Percentiles rank a stretch among this genome's conserved stretches.
Conservation (phyloP, 1,140 invertebrate genomes). For the Leptoteleia sp. region DNA sequence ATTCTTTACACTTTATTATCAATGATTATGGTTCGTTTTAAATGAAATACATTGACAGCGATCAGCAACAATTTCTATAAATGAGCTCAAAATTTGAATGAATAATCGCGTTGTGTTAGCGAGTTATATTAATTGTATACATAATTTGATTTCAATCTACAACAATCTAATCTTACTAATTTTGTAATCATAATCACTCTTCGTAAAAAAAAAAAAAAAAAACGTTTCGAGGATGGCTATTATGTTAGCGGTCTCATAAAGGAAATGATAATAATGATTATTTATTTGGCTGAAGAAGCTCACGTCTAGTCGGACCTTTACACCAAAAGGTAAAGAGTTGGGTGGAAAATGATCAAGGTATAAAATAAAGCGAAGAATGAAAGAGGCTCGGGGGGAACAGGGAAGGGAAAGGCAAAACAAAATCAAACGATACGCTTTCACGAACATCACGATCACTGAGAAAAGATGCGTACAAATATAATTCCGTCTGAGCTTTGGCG, state of each 20-base stretch:
- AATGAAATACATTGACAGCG: too few species aligned
- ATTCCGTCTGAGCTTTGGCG: constrained; percentile 44
- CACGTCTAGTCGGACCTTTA: constrained; percentile 50
- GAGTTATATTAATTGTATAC: constrained; percentile 53
- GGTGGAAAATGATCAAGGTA: not conserved
- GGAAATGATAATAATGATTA: constrained; percentile 31
- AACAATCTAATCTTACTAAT: constrained; percentile 29
- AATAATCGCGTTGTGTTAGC: constrained; percentile 50
- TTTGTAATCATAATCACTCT: constrained; percentile 58
- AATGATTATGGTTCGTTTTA: too few species aligned
- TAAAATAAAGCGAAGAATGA: not conserved
- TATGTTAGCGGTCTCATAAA: constrained; percentile 49
- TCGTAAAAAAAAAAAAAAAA: too few species aligned
- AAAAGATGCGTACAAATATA: constrained; percentile 45
- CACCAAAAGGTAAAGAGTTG: not conserved
- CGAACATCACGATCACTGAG: constrained; percentile 15
- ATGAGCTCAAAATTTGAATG: constrained; percentile 26
- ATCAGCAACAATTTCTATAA: too few species aligned
- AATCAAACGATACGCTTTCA: constrained; percentile 64
- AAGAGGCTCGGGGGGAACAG: not conserved
- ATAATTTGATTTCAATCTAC: constrained; percentile 48
- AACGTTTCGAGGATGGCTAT: constrained; percentile 13
- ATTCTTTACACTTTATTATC: too few species aligned
- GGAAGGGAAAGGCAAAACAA: constrained; percentile 21
- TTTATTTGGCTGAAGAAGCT: constrained; percentile 60